Conservation (phyloP, 2,797 vertebrate species). For the Dryobates pubescens region DNA sequence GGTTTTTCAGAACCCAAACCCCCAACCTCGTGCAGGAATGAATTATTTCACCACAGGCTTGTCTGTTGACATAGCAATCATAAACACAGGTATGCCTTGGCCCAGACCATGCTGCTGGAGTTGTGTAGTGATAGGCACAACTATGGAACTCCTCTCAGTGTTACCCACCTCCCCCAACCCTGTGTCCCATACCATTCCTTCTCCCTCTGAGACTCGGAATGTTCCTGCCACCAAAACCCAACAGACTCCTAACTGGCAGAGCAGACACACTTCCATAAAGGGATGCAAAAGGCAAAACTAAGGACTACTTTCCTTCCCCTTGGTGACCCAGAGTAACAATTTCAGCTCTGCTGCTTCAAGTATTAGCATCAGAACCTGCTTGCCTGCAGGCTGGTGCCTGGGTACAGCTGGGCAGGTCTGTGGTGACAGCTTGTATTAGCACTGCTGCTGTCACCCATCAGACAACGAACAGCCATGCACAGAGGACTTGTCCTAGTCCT, state of each 20-base stretch:
- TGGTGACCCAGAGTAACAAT: accelerated
- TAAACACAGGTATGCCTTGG: not conserved
- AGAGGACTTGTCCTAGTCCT: not conserved
- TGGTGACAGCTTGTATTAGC: accelerated
- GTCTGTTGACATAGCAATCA: not conserved
- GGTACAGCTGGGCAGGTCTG: accelerated
- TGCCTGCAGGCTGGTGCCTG: not conserved
- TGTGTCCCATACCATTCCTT: too few relatives aligned
- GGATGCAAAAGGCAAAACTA: not conserved
- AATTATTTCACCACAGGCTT: not conserved
- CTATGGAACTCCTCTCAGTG: not conserved
- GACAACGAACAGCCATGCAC: not conserved
- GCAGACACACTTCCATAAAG: not conserved
- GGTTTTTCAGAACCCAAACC: not conserved
- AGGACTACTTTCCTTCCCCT: not conserved
- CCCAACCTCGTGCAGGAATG: accelerated
- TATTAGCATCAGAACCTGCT: accelerated
- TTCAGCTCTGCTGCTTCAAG: not conserved
- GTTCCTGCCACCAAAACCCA: not conserved
- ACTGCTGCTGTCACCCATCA: not conserved
- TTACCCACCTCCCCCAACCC: not conserved
- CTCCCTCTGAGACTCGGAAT: not conserved
- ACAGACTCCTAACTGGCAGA: accelerated
- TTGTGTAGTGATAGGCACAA: not conserved
- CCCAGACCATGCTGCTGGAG: not conserved